Evolutionary conservation across 2,113 vertebrate genomes (phyloP).

Genomic region (Rostratula benghalensis): DNA sequence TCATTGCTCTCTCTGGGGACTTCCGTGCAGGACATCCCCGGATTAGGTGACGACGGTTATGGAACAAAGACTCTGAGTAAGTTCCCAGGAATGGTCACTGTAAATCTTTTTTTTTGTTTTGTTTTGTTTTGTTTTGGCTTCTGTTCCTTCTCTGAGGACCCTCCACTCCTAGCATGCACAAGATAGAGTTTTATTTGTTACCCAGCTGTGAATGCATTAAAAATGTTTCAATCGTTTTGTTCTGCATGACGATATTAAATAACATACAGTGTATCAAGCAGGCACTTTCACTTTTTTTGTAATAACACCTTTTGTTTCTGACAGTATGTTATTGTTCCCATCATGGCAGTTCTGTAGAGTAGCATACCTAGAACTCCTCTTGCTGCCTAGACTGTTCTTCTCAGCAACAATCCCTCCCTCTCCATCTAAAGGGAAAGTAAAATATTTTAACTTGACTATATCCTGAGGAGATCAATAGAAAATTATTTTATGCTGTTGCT

Average conservation of each 20-base stretch:
- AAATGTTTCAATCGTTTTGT: conserved; percentile 73
- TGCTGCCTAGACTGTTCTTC: conserved; percentile 12
- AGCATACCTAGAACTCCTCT: conserved; percentile 47
- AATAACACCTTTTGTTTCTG: conserved; percentile 74
- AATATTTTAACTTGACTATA: conserved; percentile 15
- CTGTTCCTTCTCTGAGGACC: conserved; percentile 78
- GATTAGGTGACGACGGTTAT: conserved; percentile 99
- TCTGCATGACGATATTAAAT: conserved; percentile 81
- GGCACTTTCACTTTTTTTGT: conserved; percentile 68
- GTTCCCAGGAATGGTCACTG: conserved; percentile 91
- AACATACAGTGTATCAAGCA: conserved; percentile 69
- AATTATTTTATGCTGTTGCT: conserved; percentile 45
- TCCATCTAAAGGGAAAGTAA: conserved; percentile 58
- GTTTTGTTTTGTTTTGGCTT: conserved; percentile 79
- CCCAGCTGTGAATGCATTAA: conserved; percentile 81
- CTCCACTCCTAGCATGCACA: conserved; percentile 83
- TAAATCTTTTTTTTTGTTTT: conserved; percentile 68
- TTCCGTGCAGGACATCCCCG: conserved; percentile 95
- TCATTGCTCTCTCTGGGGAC: conserved; percentile 89
- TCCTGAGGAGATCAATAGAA: conserved; percentile 22
- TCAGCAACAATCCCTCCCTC: conserved; percentile 64
- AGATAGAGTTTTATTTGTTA: conserved; percentile 81
- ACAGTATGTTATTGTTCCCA: conserved; percentile 46
- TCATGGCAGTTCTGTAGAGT: conserved; percentile 62
- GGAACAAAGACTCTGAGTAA: conserved; percentile 99